Evolutionary conservation across 2,113 vertebrate genomes (phyloP).

Genomic region (Xenotilapia caudafasciata): DNA sequence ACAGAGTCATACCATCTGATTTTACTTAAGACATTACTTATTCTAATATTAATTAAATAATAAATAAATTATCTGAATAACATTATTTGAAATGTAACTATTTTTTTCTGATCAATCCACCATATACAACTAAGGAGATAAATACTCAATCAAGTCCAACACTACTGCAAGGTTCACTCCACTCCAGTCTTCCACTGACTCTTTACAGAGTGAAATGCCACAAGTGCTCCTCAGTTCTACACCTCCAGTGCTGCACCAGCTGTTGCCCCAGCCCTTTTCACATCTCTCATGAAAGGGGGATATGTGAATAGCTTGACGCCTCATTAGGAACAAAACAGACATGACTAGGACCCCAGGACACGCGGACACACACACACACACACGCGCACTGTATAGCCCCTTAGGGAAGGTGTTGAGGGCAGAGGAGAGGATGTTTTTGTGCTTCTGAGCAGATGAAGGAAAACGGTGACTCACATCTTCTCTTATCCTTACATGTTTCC

Average conservation of each 20-base stretch:
- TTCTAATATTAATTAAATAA: background rate
- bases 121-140: background rate
- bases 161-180: background rate
- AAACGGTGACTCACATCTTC: constrained; percentile 52
- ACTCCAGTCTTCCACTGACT: background rate
- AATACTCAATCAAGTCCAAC: background rate
- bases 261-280: constrained; percentile 5
- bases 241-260: background rate
- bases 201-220: background rate
- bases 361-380: background rate
- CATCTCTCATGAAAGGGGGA: constrained; percentile 6
- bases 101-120: background rate
- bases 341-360: background rate
- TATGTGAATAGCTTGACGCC: constrained; percentile 34
- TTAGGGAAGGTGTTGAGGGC: background rate
- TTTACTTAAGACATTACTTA: background rate
- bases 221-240: too few species aligned
- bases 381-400: background rate
- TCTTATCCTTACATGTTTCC: constrained; percentile 52
- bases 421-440: constrained; percentile 55
- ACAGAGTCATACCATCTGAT: background rate
- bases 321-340: constrained; percentile 29
- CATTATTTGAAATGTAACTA: background rate
- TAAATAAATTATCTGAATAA: background rate
- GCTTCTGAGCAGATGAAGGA: constrained; percentile 20